Percentiles rank a stretch among this genome's conserved stretches.
Evolutionary conservation across 2,888 invertebrate genomes (phyloP).

Genomic region (Rhagium mordax): DNA sequence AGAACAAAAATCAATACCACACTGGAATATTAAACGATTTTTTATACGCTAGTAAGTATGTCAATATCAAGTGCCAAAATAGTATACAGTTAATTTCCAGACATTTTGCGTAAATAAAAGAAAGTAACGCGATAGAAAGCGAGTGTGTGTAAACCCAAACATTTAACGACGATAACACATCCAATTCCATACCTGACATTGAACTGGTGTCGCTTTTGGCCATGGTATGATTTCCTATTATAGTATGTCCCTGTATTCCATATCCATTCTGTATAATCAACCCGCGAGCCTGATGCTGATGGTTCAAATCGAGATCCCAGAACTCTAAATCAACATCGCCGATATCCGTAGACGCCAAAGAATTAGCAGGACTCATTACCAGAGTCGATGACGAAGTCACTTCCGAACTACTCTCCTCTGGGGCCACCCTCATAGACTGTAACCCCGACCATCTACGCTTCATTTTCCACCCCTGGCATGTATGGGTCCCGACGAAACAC

Average conservation of each 20-base stretch:
- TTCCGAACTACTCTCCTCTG: conserved; percentile 82
- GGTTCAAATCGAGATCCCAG: conserved; percentile 82
- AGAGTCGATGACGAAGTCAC: conserved; percentile 83
- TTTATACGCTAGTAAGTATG: not conserved
- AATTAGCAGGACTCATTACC: conserved; percentile 81
- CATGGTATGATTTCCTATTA: conserved; percentile 64
- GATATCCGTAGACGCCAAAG: conserved; percentile 83
- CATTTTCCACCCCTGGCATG: conserved; percentile 69
- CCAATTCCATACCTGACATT: conserved; percentile 67
- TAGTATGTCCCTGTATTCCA: conserved; percentile 65
- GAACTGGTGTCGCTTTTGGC: conserved; percentile 70
- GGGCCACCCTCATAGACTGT: conserved; percentile 81
- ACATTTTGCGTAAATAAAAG: conserved; percentile 8
- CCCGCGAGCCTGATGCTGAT: conserved; percentile 65
- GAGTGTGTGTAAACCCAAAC: not conserved
- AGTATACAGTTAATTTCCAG: not conserved
- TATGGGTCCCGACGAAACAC: not conserved
- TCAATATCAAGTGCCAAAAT: not conserved
- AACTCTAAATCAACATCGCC: conserved; percentile 85
- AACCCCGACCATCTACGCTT: conserved; percentile 81
- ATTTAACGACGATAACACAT: not conserved
- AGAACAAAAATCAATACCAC: not conserved
- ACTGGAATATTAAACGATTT: not conserved
- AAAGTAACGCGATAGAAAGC: conserved; percentile 14
- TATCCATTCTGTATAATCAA: conserved; percentile 67